Evolutionary conservation across 2,797 vertebrate genomes (phyloP), one percentile per base, ranked within the genome.

Genomic region (Pelobates cultripes): DNA sequence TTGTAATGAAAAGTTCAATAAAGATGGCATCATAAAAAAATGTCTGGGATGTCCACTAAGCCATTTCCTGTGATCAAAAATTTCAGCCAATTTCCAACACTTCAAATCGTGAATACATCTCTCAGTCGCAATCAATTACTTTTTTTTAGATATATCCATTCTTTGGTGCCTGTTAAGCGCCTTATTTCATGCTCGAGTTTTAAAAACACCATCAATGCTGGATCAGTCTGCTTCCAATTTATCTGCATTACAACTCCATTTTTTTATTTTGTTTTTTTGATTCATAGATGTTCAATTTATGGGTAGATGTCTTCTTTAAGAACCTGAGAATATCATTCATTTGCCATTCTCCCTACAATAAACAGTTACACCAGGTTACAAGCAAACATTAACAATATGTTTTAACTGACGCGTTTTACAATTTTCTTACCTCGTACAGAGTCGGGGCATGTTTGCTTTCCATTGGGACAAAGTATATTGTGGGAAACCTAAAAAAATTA

Each of bases 401-500:
- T 51, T 5, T 51, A 5, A 51, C 47, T 6, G 47, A 12, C 55
- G 14, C 55, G 14, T 57, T 57, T 57, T 57, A 12, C 55, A 12
- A 57, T 4, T 57, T 15, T 57, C 55, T 57, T 57, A 57, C 55
- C 55, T 57, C 13, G 13, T 57, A 57, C 55, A 57, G 14, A 4
- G 55, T 57, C 13, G 55, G 55, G 4, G 55, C 55, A 57, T 57
- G 55, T 12, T 57, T 57, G 28, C 63, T 41, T 66, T 66, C 63
- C 63, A 17, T 66, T 66, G 55, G 63, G 4, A 66, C n/a, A 66
- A 41, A 66, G 63, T 66, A 66, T 66, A 66, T 66, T 17, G 63
- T 17, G 17, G 28, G 63, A 17, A 66, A 0, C 55, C 55, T 57
- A 57, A 12, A 57, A 12, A 57, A 57, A 57, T 12, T 57, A 57